Conservation (phyloP, 2,888 invertebrate species). For the Acrobasis repandana region DNA sequence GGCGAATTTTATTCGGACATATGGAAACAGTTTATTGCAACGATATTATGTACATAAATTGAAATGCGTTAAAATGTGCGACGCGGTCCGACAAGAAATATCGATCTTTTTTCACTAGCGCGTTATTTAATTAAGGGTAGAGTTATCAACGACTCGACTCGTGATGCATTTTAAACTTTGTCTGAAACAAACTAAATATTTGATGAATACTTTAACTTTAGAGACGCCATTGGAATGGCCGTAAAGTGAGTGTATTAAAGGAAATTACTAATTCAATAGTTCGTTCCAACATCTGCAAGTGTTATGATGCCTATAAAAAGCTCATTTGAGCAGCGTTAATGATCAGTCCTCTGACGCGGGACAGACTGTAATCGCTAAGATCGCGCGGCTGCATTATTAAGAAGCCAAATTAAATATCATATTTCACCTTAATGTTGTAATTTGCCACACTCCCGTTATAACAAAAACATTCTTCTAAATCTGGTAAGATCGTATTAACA, state of each 20-base stretch:
- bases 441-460: conserved; percentile 63
- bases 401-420: conserved; percentile 61
- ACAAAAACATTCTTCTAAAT: conserved; percentile 76
- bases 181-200: conserved; percentile 50
- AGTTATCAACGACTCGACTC: background rate
- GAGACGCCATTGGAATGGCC: conserved; percentile 49
- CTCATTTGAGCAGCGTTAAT: conserved; percentile 67
- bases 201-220: conserved; percentile 55
- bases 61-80: conserved; percentile 24
- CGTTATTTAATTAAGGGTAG: background rate
- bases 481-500: conserved; percentile 77
- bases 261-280: conserved; percentile 72
- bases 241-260: conserved; percentile 65
- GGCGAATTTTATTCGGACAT: conserved; percentile 63
- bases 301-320: conserved; percentile 69
- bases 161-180: conserved; percentile 25
- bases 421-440: conserved; percentile 69
- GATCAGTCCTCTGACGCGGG: conserved; percentile 53
- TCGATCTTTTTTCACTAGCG: background rate
- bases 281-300: conserved; percentile 65
- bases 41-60: conserved; percentile 32
- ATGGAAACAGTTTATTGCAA: conserved; percentile 50
- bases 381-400: conserved; percentile 51
- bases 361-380: conserved; percentile 43
- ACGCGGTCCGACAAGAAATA: background rate